Conservation (phyloP, 2,888 invertebrate genomes). For the Bellardia bayeri region DNA sequence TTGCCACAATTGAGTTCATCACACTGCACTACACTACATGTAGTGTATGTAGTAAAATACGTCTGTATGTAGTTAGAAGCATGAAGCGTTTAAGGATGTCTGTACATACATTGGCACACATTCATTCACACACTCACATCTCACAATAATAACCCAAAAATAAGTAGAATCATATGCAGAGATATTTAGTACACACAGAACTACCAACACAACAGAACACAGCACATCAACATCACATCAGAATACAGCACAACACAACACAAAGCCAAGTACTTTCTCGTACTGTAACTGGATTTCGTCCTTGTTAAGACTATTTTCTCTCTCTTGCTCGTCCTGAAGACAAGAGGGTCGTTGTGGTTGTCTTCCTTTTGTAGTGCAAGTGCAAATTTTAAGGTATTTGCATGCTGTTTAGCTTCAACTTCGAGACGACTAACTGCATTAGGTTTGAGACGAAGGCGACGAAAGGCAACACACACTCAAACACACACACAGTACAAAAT, state of each 20-base stretch:
- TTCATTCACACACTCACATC: not conserved
- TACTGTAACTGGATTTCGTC: constrained; percentile 63
- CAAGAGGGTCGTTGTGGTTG: constrained; percentile 38
- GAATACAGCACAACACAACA: not conserved
- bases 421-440: constrained; percentile 61
- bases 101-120: not conserved
- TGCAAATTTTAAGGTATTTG: constrained; percentile 67
- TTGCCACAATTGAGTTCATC: constrained; percentile 73
- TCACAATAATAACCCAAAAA: not conserved
- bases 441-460: constrained; percentile 51
- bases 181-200: constrained; percentile 14
- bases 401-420: constrained; percentile 64
- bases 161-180: constrained; percentile 19
- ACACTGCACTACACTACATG: constrained; percentile 21
- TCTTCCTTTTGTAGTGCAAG: constrained; percentile 63
- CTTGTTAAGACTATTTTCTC: constrained; percentile 72
- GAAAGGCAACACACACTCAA: constrained; percentile 40
- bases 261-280: constrained; percentile 12
- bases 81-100: not conserved
- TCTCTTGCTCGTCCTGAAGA: constrained; percentile 59
- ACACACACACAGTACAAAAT: constrained; percentile 7
- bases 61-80: not conserved
- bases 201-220: not conserved
- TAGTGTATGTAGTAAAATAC: no score
- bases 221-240: not conserved